A percentile compares a stretch with the other conserved stretches of the same genome.
phyloP scores from a whole-genome alignment of 2,113 vertebrate species.

The Trematomus loennbergii region DNA sequence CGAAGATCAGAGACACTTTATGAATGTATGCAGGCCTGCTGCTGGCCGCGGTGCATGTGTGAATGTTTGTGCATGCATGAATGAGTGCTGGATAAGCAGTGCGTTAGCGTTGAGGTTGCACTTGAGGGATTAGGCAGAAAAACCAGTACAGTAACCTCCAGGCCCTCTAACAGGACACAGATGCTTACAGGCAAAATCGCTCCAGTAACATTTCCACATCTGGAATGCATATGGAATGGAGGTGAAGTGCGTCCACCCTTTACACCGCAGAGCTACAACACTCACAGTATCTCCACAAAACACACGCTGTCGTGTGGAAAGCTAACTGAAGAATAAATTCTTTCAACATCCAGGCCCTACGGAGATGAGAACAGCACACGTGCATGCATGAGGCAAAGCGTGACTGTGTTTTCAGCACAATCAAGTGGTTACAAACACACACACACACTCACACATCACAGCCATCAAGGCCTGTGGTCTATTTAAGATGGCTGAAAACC shows the following conservation, averaged over 20 bases:
- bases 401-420: slow-evolving; percentile 6
- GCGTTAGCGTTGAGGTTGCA: slow-evolving; percentile 28
- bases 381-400: neutral
- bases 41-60: neutral
- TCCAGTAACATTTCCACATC: slow-evolving; percentile 51
- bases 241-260: slow-evolving; percentile 36
- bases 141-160: slow-evolving; percentile 23
- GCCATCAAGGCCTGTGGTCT: slow-evolving; percentile 64
- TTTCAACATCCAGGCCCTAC: slow-evolving; percentile 20
- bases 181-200: slow-evolving; percentile 24
- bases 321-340: slow-evolving; percentile 13
- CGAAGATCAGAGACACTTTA: neutral
- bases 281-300: slow-evolving; percentile 54
- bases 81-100: slow-evolving; percentile 25
- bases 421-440: neutral
- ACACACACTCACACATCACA: slow-evolving; percentile 28
- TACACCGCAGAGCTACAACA: slow-evolving; percentile 17
- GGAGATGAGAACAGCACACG: slow-evolving; percentile 7
- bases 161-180: slow-evolving; percentile 42
- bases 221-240: slow-evolving; percentile 42
- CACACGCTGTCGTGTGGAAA: slow-evolving; percentile 49
- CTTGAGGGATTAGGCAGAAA: slow-evolving; percentile 35
- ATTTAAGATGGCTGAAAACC: slow-evolving; percentile 65
- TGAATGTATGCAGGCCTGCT: neutral
- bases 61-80: slow-evolving; percentile 19